phyloP scores from a whole-genome alignment of 2,113 vertebrate genomes.

The Xiphophorus maculatus region DNA sequence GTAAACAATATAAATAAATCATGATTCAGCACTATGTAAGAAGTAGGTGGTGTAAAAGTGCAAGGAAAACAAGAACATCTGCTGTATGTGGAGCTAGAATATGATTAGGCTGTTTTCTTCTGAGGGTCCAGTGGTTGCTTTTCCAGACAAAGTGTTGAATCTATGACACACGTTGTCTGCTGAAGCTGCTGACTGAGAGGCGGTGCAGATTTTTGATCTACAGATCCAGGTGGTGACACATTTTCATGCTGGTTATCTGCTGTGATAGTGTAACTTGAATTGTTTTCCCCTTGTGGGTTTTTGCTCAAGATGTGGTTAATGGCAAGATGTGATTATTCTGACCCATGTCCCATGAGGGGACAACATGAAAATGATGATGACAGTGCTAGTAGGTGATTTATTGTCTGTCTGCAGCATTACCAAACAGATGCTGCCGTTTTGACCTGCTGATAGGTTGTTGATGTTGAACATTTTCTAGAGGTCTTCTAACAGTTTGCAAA shows the following conservation, averaged over 20 bases:
- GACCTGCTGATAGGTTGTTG: too few relatives aligned
- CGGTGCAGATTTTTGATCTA: neutral
- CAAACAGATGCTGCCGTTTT: too few relatives aligned
- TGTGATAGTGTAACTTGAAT: neutral
- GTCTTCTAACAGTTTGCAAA: too few relatives aligned
- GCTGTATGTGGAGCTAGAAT: neutral
- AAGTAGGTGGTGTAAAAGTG: neutral
- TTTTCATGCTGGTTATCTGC: neutral
- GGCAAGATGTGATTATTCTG: neutral
- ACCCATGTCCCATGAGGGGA: neutral
- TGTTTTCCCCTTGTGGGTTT: neutral
- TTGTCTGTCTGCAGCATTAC: too few relatives aligned
- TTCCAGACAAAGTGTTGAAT: neutral
- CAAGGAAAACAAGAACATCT: neutral
- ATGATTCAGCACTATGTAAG: constrained; percentile 1
- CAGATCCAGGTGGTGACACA: neutral
- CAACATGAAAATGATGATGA: neutral
- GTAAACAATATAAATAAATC: constrained; percentile 11
- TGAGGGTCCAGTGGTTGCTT: neutral
- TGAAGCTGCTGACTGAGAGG: neutral
- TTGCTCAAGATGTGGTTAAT: neutral
- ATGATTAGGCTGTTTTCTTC: neutral
- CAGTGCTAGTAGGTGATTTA: too few relatives aligned
- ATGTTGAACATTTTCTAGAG: too few relatives aligned
- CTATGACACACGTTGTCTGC: neutral